Percentiles rank a stretch among this genome's conserved stretches.
Evolutionary conservation across 2,888 invertebrate genomes (phyloP).

Genomic region (Yponomeuta cagnagella): DNA sequence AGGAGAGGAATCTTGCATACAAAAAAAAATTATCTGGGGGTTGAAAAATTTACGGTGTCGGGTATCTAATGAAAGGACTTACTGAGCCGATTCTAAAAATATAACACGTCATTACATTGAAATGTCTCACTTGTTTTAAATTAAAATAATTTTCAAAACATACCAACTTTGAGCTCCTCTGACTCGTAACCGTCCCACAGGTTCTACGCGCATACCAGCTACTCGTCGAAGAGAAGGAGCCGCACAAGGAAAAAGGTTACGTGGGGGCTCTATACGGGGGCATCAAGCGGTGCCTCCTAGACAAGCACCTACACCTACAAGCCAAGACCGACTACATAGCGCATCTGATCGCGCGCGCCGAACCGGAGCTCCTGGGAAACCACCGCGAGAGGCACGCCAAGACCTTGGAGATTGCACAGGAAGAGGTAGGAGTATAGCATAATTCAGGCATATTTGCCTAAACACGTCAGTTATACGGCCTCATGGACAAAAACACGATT

Average conservation of each 20-base stretch:
- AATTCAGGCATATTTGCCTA: background rate
- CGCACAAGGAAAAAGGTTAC: slow-evolving; percentile 91
- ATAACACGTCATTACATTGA: no score
- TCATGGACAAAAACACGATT: no score
- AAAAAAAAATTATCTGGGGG: no score
- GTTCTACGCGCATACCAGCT: slow-evolving; percentile 88
- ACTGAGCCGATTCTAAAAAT: no score
- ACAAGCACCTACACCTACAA: slow-evolving; percentile 91
- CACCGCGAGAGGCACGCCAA: slow-evolving; percentile 95
- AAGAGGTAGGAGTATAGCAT: slow-evolving; percentile 76
- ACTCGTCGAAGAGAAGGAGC: slow-evolving; percentile 88
- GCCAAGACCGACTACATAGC: slow-evolving; percentile 92
- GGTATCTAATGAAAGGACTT: no score
- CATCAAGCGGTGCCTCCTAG: slow-evolving; percentile 88
- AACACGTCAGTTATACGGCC: no score
- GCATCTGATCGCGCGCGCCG: slow-evolving; percentile 90
- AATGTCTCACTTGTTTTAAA: no score
- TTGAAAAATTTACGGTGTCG: no score
- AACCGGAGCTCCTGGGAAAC: slow-evolving; percentile 92
- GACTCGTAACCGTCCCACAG: slow-evolving; percentile 35
- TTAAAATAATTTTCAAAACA: no score
- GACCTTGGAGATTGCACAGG: slow-evolving; percentile 97
- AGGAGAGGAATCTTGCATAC: no score
- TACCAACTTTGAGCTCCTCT: no score
- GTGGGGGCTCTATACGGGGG: slow-evolving; percentile 90